phyloP scores from a whole-genome alignment of 2,888 invertebrate species.

The Cheiracanthium punctorium region DNA sequence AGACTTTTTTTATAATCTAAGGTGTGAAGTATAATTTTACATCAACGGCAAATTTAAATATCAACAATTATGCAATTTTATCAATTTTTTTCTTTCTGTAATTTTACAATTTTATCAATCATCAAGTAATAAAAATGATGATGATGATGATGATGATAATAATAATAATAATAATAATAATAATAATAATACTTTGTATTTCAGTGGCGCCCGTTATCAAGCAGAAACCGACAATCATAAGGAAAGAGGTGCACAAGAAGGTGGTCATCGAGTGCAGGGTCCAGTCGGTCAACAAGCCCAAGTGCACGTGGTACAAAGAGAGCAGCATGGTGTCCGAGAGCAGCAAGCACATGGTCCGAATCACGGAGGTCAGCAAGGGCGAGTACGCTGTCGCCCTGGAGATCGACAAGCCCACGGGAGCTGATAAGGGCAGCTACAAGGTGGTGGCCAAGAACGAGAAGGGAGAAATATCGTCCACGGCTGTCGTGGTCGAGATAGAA shows the following conservation, averaged over 20 bases:
- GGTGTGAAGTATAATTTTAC: too few relatives aligned
- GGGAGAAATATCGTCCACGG: slow-evolving; percentile 92
- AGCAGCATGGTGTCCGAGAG: slow-evolving; percentile 85
- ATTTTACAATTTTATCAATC: too few relatives aligned
- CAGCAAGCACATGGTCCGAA: slow-evolving; percentile 84
- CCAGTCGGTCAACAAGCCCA: slow-evolving; percentile 93
- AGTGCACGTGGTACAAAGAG: slow-evolving; percentile 96
- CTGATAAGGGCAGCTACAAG: slow-evolving; percentile 92
- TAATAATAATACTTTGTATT: too few relatives aligned
- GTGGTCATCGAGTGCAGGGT: slow-evolving; percentile 95
- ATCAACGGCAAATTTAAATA: too few relatives aligned
- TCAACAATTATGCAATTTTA: too few relatives aligned
- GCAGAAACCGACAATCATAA: slow-evolving; percentile 92
- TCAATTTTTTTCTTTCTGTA: too few relatives aligned
- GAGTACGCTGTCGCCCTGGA: slow-evolving; percentile 93
- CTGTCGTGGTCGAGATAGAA: slow-evolving; percentile 89
- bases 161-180: too few relatives aligned
- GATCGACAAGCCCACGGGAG: slow-evolving; percentile 87
- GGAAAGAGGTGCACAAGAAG: slow-evolving; percentile 89
- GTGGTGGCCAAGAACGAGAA: slow-evolving; percentile 93
- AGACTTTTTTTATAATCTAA: too few relatives aligned
- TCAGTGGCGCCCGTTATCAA: slow-evolving; percentile 93
- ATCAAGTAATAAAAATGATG: too few relatives aligned
- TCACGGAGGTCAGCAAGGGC: slow-evolving; percentile 86
- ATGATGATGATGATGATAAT: too few relatives aligned